These are phyloP conservation scores for Idris sp. DNA, from an alignment of 1,140 invertebrate species.

Conservation along the genomic window DNA sequence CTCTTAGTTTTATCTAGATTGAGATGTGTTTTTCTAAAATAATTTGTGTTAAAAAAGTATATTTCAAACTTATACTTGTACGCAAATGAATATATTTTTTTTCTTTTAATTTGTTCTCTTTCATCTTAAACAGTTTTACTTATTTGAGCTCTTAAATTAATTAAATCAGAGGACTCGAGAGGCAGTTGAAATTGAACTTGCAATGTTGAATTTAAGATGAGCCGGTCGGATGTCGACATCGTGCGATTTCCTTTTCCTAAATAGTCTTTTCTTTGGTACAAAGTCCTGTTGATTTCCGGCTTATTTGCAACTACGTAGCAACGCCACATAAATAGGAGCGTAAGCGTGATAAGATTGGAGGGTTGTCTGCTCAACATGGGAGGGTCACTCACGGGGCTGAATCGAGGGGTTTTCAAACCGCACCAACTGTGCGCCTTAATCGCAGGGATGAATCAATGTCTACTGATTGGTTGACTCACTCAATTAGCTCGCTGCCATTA, in stretches of 20 bases:
- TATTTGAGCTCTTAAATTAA: constrained; percentile 15
- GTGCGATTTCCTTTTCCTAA: constrained; percentile 37
- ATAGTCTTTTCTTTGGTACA: constrained; percentile 32
- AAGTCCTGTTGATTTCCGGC: constrained; percentile 39
- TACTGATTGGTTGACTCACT: constrained; percentile 61
- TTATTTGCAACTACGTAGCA: constrained; percentile 21
- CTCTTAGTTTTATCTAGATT: too few relatives aligned
- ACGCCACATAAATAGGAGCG: constrained; percentile 52
- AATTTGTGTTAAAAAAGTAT: too few relatives aligned
- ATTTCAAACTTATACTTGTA: too few relatives aligned
- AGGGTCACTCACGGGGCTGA: constrained; percentile 22
- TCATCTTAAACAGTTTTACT: too few relatives aligned
- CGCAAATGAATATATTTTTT: too few relatives aligned
- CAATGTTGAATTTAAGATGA: constrained; percentile 5
- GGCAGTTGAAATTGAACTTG: constrained; percentile 24
- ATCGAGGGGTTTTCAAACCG: constrained; percentile 33
- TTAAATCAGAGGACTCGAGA: constrained; percentile 27
- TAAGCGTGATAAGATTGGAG: constrained; percentile 55
- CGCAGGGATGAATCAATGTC: constrained; percentile 59
- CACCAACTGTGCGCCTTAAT: constrained; percentile 29
- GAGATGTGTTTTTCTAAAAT: too few relatives aligned
- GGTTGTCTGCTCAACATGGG: constrained; percentile 14
- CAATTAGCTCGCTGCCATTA: constrained; percentile 61
- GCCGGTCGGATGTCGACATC: constrained; percentile 23
- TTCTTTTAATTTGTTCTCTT: too few relatives aligned